Conservation (phyloP, 37 sponge, comb jelly and placozoan genomes). For the Tethya wilhelma region DNA sequence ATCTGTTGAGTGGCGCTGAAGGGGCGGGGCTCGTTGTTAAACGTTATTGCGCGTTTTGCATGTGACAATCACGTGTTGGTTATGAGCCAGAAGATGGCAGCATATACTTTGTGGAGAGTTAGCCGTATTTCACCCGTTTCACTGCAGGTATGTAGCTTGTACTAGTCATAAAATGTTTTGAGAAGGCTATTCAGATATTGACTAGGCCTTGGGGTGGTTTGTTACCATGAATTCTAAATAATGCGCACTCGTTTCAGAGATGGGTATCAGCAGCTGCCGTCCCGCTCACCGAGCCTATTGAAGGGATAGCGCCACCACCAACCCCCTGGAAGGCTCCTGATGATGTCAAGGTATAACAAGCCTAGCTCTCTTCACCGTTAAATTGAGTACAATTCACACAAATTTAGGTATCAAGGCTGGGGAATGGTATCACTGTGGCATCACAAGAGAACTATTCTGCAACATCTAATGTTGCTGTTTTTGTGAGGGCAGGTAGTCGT, state of each 20-base stretch:
- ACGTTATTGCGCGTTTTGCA: too few relatives aligned
- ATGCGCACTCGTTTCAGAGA: constrained; percentile 31
- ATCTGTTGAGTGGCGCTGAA: too few relatives aligned
- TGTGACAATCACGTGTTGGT: too few relatives aligned
- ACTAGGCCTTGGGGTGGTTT: neutral
- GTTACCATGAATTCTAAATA: constrained; percentile 10
- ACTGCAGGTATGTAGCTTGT: constrained; percentile 15
- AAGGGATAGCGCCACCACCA: neutral
- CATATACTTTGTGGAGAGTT: neutral
- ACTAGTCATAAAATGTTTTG: neutral
- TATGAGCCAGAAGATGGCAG: too few relatives aligned
- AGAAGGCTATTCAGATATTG: neutral
- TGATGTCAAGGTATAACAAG: constrained; percentile 56
- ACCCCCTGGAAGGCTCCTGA: constrained; percentile 31
- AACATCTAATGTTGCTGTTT: constrained; percentile 43
- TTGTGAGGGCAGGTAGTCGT: constrained; percentile 81
- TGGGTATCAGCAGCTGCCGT: constrained; percentile 45
- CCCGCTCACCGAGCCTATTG: constrained; percentile 46
- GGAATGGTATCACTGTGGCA: constrained; percentile 81
- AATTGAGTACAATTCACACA: neutral
- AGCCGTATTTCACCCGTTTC: neutral
- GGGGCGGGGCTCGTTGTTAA: too few relatives aligned
- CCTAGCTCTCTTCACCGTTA: too few relatives aligned
- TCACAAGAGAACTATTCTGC: constrained; percentile 68
- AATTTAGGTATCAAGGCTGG: too few relatives aligned